phyloP scores from a whole-genome alignment of 2,888 invertebrate species.

The Lagria hirta region DNA sequence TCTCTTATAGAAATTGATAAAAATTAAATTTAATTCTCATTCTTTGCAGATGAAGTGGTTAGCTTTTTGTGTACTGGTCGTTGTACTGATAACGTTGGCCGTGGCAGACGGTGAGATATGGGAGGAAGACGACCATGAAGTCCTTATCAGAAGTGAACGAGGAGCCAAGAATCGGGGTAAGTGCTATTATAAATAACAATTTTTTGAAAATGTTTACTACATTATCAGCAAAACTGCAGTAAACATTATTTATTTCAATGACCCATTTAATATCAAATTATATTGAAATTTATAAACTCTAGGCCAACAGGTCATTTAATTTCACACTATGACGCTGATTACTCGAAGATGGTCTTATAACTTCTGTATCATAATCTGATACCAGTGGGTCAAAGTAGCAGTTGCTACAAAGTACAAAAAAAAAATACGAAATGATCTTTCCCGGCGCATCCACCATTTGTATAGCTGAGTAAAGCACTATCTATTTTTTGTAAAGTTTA shows the following conservation, averaged over 20 bases:
- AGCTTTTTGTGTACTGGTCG: constrained; percentile 53
- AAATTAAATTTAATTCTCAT: too few species aligned
- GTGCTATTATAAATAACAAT: constrained; percentile 34
- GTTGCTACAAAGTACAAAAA: too few species aligned
- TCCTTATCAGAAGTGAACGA: constrained; percentile 76
- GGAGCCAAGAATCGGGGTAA: constrained; percentile 75
- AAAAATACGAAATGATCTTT: too few species aligned
- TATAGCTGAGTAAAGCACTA: background rate
- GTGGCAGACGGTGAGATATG: constrained; percentile 71
- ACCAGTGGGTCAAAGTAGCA: too few species aligned
- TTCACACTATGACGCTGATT: background rate
- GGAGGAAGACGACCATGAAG: constrained; percentile 79
- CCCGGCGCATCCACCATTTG: constrained; percentile 25
- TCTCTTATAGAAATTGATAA: constrained; percentile 1
- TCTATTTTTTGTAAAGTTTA: too few species aligned
- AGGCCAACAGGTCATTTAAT: too few species aligned
- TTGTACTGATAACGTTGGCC: constrained; percentile 58
- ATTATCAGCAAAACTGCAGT: constrained; percentile 12
- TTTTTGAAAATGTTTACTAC: constrained; percentile 16
- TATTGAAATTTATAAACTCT: background rate
- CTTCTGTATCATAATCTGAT: too few species aligned
- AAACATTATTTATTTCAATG: constrained; percentile 4
- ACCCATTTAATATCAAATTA: background rate
- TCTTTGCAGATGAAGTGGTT: constrained; percentile 58
- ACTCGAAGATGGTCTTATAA: background rate